Conservation (phyloP, 2,113 vertebrate genomes). For the Hemichromis elongatus region DNA sequence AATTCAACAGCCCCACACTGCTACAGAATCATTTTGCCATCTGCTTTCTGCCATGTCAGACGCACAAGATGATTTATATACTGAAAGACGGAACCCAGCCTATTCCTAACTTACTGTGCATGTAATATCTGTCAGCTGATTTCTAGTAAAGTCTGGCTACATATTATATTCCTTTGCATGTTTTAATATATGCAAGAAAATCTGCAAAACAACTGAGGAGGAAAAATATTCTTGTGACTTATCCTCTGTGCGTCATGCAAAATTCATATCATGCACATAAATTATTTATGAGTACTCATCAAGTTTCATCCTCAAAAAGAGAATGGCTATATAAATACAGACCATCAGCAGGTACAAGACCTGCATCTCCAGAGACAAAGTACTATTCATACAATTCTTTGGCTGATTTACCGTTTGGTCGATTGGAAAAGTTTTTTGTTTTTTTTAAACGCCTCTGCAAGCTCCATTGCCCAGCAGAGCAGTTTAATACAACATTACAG, state of each 20-base stretch:
- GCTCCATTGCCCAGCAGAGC: conserved; percentile 30
- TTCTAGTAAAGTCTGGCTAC: not conserved
- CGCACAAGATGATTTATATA: not conserved
- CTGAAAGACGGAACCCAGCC: not conserved
- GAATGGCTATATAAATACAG: conserved; percentile 42
- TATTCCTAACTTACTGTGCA: not conserved
- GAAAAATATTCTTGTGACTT: conserved; percentile 3
- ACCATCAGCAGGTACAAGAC: conserved; percentile 33
- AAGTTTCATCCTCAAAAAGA: conserved; percentile 43
- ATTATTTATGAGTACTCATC: conserved; percentile 47
- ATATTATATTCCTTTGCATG: not conserved
- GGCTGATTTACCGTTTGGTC: conserved; percentile 1
- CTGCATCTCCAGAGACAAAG: conserved; percentile 8
- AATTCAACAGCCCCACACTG: not conserved
- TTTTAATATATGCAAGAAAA: not conserved
- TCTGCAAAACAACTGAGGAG: not conserved
- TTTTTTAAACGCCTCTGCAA: not conserved
- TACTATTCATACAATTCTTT: conserved; percentile 15
- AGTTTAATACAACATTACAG: conserved; percentile 46
- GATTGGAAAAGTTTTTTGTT: not conserved
- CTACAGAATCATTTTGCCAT: conserved; percentile 8
- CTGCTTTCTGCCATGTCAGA: conserved; percentile 21
- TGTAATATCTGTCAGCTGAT: not conserved
- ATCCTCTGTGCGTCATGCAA: conserved; percentile 35
- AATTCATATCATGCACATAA: conserved; percentile 36